A percentile compares a stretch with the other conserved stretches of the same genome.
phyloP scores from a whole-genome alignment of 2,113 vertebrate species.

The Daboia siamensis region DNA sequence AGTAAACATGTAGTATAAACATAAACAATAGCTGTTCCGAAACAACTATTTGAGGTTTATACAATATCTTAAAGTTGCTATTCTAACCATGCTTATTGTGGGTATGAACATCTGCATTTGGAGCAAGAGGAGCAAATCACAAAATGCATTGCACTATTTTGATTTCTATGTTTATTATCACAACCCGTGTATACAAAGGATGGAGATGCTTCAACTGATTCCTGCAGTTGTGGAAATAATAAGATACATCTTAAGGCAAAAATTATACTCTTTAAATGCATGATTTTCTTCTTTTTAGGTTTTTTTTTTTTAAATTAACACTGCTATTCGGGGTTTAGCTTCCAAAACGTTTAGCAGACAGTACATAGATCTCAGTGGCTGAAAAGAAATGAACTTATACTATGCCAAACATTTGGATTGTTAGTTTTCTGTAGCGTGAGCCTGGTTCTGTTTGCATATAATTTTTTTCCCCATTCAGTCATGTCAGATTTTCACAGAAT shows the following conservation, averaged over 20 bases:
- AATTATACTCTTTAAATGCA: conserved; percentile 49
- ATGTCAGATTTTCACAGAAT: background rate
- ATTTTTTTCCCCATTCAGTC: background rate
- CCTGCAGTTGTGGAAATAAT: background rate
- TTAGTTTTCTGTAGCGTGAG: conserved; percentile 1
- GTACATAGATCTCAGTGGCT: conserved; percentile 20
- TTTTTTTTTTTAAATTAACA: background rate
- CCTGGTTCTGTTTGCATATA: background rate
- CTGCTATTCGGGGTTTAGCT: background rate
- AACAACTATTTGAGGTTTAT: conserved; percentile 31
- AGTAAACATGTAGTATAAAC: background rate
- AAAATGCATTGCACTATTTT: background rate
- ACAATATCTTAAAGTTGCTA: background rate
- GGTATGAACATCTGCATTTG: background rate
- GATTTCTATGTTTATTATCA: background rate
- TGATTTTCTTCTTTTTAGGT: conserved; percentile 46
- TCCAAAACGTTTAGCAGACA: background rate
- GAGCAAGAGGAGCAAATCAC: background rate
- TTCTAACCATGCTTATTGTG: background rate
- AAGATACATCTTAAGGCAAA: background rate
- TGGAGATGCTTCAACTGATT: background rate
- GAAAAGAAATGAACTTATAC: conserved; percentile 18
- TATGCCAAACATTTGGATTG: conserved; percentile 41
- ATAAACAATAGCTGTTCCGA: background rate
- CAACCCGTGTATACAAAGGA: background rate